Evolutionary conservation across 2,888 invertebrate species (phyloP), one percentile per base, ranked within the genome.

Genomic region (Pasiphila rectangulata): DNA sequence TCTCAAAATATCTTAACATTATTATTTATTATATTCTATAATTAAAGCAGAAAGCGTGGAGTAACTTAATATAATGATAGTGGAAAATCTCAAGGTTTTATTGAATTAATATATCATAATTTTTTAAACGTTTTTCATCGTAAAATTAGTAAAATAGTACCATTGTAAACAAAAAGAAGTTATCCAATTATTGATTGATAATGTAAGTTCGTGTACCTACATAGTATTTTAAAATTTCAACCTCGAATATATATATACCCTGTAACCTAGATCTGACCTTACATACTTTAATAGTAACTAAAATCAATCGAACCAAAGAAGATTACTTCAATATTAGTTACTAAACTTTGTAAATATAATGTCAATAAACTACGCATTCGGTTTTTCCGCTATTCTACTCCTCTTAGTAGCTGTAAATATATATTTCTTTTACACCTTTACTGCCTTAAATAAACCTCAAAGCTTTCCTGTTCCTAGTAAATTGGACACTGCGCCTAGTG

Each of bases 341-440:
- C n/a, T n/a, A n/a, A n/a, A 29, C 3, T 25, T 29, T 19, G 10
- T 20, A 47, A 54, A 57, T 62, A 67, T 53, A 43, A 87, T 87
- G 87, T 83, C 86, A 40, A 64, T 84, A 63, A 87, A 87, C 60
- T 85, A 83, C 67, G 82, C 83, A n/a, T 83, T 87, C 60, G 78
- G 78, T 25, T 83, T 85, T 61, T 86, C 84, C 42, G 53, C 86
- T 34, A 83, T 87, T 55, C 67, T 88, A 25, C 64, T 88, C 25
- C 54, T 83, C 44, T 71, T 88, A 45, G 86, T 88, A 35, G 76
- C 63, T 30, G 69, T 87, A 16, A 87, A 88, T 58, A 72, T 87
- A 57, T 88, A 80, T 59, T 88, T 88, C 56, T 87, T 85, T 59
- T 86, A 86, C 56, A 79, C 71, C 4, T 66, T 87, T 30, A 82